Percentiles rank a stretch among this genome's conserved stretches.
Evolutionary conservation across 2,888 invertebrate genomes (phyloP).

Genomic region (Torymus texanus): DNA sequence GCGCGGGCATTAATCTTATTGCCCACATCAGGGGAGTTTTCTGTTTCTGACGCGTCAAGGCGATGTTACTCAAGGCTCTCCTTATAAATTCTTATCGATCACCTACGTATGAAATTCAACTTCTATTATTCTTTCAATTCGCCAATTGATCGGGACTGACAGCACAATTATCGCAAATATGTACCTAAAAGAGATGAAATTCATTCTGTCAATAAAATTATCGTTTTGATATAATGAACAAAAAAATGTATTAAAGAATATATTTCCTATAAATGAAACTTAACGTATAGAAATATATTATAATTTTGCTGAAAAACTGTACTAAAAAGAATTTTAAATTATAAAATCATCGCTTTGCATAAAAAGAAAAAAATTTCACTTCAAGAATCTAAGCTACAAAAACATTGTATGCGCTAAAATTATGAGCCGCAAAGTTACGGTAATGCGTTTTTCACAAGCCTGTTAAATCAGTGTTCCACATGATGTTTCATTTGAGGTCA

Average conservation of each 20-base stretch:
- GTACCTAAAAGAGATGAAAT: no score
- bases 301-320: no score
- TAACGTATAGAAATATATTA: no score
- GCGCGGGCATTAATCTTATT: constrained; percentile 30
- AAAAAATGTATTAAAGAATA: no score
- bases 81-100: constrained; percentile 23
- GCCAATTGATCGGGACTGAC: not conserved
- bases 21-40: constrained; percentile 23
- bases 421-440: not conserved
- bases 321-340: no score
- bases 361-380: no score
- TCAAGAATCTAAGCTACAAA: no score
- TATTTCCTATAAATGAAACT: no score
- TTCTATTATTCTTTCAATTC: constrained; percentile 14
- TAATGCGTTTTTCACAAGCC: not conserved
- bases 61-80: constrained; percentile 2
- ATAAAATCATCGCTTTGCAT: no score
- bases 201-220: no score
- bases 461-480: constrained; percentile 2
- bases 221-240: no score
- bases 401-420: not conserved
- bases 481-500: constrained; percentile 5
- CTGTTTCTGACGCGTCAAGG: constrained; percentile 28
- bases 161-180: no score
- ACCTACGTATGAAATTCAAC: constrained; percentile 13